A percentile compares a stretch with the other conserved stretches of the same genome.
phyloP scores from a whole-genome alignment of 35 echinoderm and acorn worm species.

The Anneissia japonica region DNA sequence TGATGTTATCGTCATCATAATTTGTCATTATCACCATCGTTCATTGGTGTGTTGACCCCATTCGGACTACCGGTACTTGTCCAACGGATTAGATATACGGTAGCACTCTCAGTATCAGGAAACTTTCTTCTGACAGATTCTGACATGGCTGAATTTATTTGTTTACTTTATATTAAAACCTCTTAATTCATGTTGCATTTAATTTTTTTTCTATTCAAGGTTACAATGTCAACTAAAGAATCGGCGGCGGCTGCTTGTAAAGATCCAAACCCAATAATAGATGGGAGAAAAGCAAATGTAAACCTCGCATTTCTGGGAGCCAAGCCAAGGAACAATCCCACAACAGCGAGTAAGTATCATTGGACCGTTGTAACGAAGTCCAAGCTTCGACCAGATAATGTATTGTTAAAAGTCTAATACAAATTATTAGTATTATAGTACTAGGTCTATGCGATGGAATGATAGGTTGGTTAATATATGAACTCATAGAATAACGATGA shows the following conservation, averaged over 20 bases:
- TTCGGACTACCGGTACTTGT: no score
- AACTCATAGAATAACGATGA: no score
- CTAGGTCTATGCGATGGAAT: no score
- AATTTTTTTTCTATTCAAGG: constrained; percentile 27
- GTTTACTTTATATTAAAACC: neutral
- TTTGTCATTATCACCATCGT: no score
- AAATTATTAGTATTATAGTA: no score
- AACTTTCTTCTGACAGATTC: neutral
- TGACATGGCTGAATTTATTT: neutral
- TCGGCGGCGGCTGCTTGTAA: constrained; percentile 60
- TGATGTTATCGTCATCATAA: no score
- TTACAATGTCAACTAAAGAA: constrained; percentile 83
- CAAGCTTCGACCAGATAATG: no score
- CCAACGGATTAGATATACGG: neutral
- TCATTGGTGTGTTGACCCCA: no score
- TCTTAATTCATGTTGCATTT: neutral
- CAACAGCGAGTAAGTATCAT: constrained; percentile 1
- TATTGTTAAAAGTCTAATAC: no score
- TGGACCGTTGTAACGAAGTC: no score
- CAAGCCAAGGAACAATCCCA: constrained; percentile 89
- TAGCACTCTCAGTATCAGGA: neutral
- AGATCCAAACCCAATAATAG: constrained; percentile 95
- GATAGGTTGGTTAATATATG: no score
- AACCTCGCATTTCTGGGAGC: constrained; percentile 93
- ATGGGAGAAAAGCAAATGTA: constrained; percentile 97